phyloP scores from a whole-genome alignment of 1,140 invertebrate genomes.

The Heterodera carotae region DNA sequence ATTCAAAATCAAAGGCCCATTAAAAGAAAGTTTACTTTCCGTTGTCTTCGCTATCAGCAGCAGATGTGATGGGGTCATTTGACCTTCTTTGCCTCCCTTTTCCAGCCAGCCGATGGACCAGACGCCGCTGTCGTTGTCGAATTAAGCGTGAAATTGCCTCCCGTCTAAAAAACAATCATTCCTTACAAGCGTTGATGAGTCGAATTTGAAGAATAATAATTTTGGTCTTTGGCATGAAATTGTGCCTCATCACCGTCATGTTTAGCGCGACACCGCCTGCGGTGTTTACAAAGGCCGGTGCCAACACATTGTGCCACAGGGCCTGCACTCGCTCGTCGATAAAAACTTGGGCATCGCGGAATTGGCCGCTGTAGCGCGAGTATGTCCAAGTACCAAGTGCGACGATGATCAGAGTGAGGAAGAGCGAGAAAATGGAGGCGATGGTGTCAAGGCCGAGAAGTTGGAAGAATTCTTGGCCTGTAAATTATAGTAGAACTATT shows the following conservation, averaged over 20 bases:
- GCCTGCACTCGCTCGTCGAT: constrained; percentile 75
- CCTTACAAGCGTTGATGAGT: not conserved
- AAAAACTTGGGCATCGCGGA: constrained; percentile 50
- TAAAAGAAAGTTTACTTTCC: not conserved
- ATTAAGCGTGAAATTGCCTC: constrained; percentile 1
- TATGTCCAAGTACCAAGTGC: constrained; percentile 58
- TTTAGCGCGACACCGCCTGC: constrained; percentile 20
- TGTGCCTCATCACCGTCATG: constrained; percentile 11
- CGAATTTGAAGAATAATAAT: not conserved
- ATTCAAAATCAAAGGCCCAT: constrained; percentile 1
- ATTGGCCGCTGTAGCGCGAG: constrained; percentile 60
- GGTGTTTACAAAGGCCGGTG: constrained; percentile 15
- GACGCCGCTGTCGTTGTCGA: not conserved
- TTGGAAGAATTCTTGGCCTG: constrained; percentile 63
- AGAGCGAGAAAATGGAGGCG: constrained; percentile 58
- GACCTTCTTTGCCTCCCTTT: not conserved
- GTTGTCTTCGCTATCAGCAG: too few species aligned
- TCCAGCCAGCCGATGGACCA: not conserved
- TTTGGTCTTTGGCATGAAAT: not conserved
- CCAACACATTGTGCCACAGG: constrained; percentile 76
- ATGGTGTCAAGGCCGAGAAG: constrained; percentile 55
- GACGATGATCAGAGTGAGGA: constrained; percentile 53
- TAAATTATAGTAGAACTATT: too few species aligned
- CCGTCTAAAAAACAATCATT: constrained; percentile 7
- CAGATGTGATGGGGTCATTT: not conserved